Base-by-base conservation (phyloP, 1,140 invertebrate species). In the Popillia japonica region DNA sequence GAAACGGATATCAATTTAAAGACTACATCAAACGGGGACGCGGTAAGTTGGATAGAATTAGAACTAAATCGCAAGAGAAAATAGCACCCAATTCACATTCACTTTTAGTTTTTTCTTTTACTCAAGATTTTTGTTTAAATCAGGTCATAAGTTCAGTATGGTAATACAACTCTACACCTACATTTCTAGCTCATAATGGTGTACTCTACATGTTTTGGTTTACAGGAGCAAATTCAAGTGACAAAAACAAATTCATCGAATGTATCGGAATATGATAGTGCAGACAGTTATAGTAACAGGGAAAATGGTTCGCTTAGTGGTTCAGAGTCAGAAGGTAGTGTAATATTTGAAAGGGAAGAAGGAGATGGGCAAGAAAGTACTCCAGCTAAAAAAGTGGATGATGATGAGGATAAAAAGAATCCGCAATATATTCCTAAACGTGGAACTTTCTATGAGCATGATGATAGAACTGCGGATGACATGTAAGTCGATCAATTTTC, bases 361-460 rank as follows among this genome's bases (percentile, higher is more conserved):
- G 90, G 89, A 6, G 91, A 91, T 86, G 91, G 90, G 2, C 90
- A 93, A 80, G 89, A 90, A 79, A 89, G 90, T 81, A 87, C 88
- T n/a, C 86, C 88, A 42, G 86, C 88, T 6, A 93, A 93, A 80
- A 92, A 93, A 80, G 90, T 98, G 1, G 96, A 97, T 86, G 94
- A 96, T 87, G 97, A 98, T 87, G 96, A 99, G 86, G 97, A 99
- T 86, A 91, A 94, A 79, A 94, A 96, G 83, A 98, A 99, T 89
- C 97, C 97, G 6, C 97, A 98, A 82, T 99, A 98, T 86, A 98
- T 99, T 84, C 98, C 98, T 0, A 97, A 98, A 87, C 92, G 94
- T 80, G 98, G 98, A 17, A 96, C 95, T 3, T 99, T 99, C 87
- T 99, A 98, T 84, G 97, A 99, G 83, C 97, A 99, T 85, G 97